A percentile compares a stretch with the other conserved stretches of the same genome.
phyloP scores from a whole-genome alignment of 2,113 vertebrate genomes.

The Pomatorhinus ruficollis region DNA sequence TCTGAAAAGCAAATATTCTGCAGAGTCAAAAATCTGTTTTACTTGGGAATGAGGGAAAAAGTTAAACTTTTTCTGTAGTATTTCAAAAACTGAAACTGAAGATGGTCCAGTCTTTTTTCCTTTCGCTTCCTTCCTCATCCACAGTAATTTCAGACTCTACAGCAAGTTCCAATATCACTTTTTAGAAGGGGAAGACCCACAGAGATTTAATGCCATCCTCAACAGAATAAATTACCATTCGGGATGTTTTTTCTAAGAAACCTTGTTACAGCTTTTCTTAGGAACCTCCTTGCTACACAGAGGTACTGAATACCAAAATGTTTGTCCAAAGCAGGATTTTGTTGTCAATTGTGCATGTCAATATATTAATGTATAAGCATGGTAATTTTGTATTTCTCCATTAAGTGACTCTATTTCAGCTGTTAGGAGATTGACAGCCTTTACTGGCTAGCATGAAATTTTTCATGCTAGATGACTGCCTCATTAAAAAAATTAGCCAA shows the following conservation, averaged over 20 bases:
- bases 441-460: neutral
- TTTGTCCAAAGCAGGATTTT: neutral
- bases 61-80: neutral
- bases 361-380: neutral
- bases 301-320: neutral
- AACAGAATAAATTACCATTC: neutral
- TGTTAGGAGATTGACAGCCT: neutral
- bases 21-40: neutral
- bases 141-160: neutral
- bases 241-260: neutral
- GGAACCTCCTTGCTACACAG: neutral
- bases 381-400: neutral
- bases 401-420: neutral
- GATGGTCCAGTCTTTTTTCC: neutral
- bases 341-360: neutral
- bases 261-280: neutral
- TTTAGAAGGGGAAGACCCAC: neutral
- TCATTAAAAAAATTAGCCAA: neutral
- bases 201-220: neutral
- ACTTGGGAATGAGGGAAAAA: neutral
- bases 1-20: neutral
- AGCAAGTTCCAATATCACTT: neutral
- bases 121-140: neutral
- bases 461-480: neutral
- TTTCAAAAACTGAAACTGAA: neutral